Evolutionary conservation across 2,888 invertebrate species (phyloP).

Genomic region (Asteroscopus sphinx): DNA sequence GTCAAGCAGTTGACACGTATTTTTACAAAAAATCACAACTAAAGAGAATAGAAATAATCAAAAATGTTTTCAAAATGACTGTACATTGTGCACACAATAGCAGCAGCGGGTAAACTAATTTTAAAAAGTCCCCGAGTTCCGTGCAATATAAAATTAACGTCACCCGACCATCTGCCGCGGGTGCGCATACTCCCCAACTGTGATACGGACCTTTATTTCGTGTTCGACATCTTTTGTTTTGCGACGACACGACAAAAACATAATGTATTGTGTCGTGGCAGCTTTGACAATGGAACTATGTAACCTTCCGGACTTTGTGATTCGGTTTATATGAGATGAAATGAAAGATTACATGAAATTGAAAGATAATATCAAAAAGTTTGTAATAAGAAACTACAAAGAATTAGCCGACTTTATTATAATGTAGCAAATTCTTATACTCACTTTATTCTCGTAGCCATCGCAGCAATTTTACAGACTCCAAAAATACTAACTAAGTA

Average conservation of each 20-base stretch:
- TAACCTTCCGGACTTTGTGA: too few relatives aligned
- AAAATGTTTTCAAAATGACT: constrained; percentile 34
- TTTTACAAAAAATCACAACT: constrained; percentile 2
- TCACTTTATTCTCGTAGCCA: too few relatives aligned
- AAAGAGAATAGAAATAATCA: constrained; percentile 25
- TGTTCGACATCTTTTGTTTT: constrained; percentile 52
- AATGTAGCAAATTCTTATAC: too few relatives aligned
- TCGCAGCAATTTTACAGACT: too few relatives aligned
- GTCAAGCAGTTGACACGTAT: too few relatives aligned
- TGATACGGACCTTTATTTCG: constrained; percentile 38
- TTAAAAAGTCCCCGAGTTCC: constrained; percentile 33
- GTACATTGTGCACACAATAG: constrained; percentile 18
- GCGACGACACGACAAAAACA: constrained; percentile 12
- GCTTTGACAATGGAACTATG: not conserved
- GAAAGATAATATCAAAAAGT: too few relatives aligned
- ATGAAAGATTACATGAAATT: too few relatives aligned
- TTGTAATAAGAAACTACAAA: too few relatives aligned
- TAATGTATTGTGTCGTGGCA: constrained; percentile 26
- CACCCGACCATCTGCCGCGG: constrained; percentile 17
- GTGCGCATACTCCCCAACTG: constrained; percentile 28
- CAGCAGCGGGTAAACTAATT: constrained; percentile 36
- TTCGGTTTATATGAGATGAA: too few relatives aligned
- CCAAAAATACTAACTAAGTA: too few relatives aligned
- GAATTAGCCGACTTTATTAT: too few relatives aligned
- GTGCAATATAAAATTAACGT: constrained; percentile 35